Evolutionary conservation across 2,888 invertebrate species (phyloP).

Genomic region (Drosophila parthenogenetica): DNA sequence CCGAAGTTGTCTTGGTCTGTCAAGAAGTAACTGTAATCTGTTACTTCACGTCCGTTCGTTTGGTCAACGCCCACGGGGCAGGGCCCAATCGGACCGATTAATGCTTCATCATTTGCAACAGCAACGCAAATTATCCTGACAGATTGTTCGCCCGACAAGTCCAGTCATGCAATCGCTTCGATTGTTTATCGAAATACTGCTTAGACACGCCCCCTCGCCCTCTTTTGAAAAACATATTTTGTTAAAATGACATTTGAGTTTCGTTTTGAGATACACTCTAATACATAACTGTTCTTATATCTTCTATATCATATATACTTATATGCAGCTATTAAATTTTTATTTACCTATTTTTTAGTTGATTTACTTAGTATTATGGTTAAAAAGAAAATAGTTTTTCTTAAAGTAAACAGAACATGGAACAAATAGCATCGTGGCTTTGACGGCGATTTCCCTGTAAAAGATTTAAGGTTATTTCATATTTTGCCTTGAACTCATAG

Average conservation of each 20-base stretch:
- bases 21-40: slow-evolving; percentile 45
- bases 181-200: slow-evolving; percentile 22
- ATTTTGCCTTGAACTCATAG: neutral
- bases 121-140: slow-evolving; percentile 58
- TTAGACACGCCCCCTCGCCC: slow-evolving; percentile 2
- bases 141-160: slow-evolving; percentile 8
- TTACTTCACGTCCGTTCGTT: slow-evolving; percentile 43
- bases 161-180: slow-evolving; percentile 21
- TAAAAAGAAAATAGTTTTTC: too few relatives aligned
- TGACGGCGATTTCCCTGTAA: too few relatives aligned
- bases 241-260: neutral
- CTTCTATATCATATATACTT: too few relatives aligned
- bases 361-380: too few relatives aligned
- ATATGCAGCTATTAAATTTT: too few relatives aligned
- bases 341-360: too few relatives aligned
- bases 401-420: too few relatives aligned
- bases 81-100: slow-evolving; percentile 62
- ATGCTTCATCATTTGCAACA: slow-evolving; percentile 70
- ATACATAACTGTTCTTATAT: too few relatives aligned
- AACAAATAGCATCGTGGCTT: too few relatives aligned
- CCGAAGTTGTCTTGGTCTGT: slow-evolving; percentile 27
- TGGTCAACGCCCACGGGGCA: slow-evolving; percentile 69
- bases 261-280: neutral
- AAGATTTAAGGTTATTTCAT: neutral
- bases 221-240: slow-evolving; percentile 12